Evolutionary conservation across 2,797 vertebrate species (phyloP), one percentile per base, ranked within the genome.

Genomic region (Platyrinchus mystaceus): DNA sequence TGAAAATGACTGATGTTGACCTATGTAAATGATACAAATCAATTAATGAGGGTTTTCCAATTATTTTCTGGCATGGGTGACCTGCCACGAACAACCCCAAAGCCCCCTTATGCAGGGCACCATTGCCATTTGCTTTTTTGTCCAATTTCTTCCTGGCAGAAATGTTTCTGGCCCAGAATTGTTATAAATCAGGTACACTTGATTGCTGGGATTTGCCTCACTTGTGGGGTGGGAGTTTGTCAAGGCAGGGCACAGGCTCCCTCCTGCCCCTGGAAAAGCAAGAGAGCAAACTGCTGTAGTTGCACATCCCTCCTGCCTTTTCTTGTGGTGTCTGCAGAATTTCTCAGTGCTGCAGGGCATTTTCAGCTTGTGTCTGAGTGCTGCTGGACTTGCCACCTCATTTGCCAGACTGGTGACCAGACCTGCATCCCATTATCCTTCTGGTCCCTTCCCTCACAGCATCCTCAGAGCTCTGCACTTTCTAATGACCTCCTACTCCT

Each of bases 371-470:
- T 79, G 46, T 82, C 81, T 87, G 79, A 89, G 70, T 19, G 52
- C 92, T 93, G 87, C 90, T 89, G 84, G 63, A 89, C 47, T 82
- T 87, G 52, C 75, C 87, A 77, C 60, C 47, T 96, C 91, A 93
- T 94, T 92, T 93, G 78, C 75, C 87, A 85, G 67, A 30, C 87
- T 77, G 84, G 77, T 70, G 91, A 87, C 87, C 81, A 89, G 89
- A 67, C 67, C 63, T 91, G 81, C 52, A 89, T 77, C 71, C 87
- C 47, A 70, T 90, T 94, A 76, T 56, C 59, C 81, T 84, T 67
- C 70, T 44, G 43, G 43, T 90, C 84, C 86, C 47, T 69, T 90
- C 74, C 43, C 67, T 89, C 78, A 68, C 63, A 89, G 78, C 89
- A 74, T 34, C 47, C 70, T 87, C 60, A 52, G 74, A 94, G 59